Base-by-base conservation (phyloP, 2,888 invertebrate species). In the Philhelius pedissequus region DNA sequence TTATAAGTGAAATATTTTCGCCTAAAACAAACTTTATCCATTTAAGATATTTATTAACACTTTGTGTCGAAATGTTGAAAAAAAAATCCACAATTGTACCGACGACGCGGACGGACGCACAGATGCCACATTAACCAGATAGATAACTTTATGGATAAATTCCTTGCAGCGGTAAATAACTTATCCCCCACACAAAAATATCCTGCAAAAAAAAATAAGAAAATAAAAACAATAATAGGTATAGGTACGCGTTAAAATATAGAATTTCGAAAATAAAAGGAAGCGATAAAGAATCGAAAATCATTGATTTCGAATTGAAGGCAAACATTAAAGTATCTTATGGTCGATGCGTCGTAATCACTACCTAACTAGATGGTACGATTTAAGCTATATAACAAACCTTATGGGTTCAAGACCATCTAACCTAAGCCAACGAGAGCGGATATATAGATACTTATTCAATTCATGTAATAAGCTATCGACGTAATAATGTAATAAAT, bases 401-500 rank as follows among this genome's bases (percentile, higher is more conserved):
- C 64, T 43, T 50, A 56, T 45, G 22, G 48, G 64, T 48, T 48
- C 20, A 48, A 32, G 54, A 38, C 56, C 30, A 35, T 25, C 43
- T 66, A 79, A 70, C 32, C 73, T 48, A 54, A 58, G 60, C 83
- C 60, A 70, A 27, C 69, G 18, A 79, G 74, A 75, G 69, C 79
- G 64, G 64, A 83, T 76, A 76, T 71, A 68, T 75, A n/a, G n/a
- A n/a, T n/a, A n/a, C n/a, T n/a, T n/a, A n/a, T n/a, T n/a, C n/a
- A n/a, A 80, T 62, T 62, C 45, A 18, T 74, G 70, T 80, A 76
- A 84, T 80, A 84, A 80, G 75, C 80, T 80, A 80, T 84, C 75
- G 80, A 58, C 75, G 68, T 80, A 84, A 80, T 76, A 84, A 84
- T 80, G 62, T 75, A 64, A 84, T 84, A 84, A 84, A 84, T 84